These are phyloP conservation scores for Proisotoma minuta DNA, from an alignment of 2,888 invertebrate genomes.

Conservation along the genomic window DNA sequence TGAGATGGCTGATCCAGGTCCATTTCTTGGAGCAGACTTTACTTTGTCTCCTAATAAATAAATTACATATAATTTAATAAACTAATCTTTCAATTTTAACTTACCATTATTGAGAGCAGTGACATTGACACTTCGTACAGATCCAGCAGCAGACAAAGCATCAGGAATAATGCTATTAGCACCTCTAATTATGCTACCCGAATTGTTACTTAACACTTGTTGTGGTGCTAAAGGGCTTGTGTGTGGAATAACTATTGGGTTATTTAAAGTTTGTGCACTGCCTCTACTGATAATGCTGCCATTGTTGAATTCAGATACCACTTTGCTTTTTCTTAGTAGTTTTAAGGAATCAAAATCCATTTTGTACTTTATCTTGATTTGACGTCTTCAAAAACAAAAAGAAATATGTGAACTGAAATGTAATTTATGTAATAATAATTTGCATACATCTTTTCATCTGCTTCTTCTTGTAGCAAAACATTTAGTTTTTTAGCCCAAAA, in stretches of 20 bases:
- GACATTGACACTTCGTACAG: conserved; percentile 1
- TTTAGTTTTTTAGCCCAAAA: conserved; percentile 36
- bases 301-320: no score
- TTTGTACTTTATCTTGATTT: conserved; percentile 34
- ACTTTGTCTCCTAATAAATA: neutral
- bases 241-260: no score
- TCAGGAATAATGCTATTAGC: no score
- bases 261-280: no score
- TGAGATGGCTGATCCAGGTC: conserved; percentile 26
- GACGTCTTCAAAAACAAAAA: conserved; percentile 17
- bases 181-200: no score
- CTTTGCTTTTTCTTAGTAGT: conserved; percentile 14
- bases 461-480: conserved; percentile 30
- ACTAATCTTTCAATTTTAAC: neutral
- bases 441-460: conserved; percentile 36
- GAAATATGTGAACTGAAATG: neutral
- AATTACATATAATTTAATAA: neutral
- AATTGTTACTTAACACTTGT: no score
- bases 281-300: no score
- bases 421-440: neutral
- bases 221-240: no score
- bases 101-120: neutral
- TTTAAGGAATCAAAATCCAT: conserved; percentile 39
- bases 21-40: no score
- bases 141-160: neutral